These are phyloP conservation scores for Folsomia candida DNA, from an alignment of 2,888 invertebrate genomes.

Conservation along the genomic window DNA sequence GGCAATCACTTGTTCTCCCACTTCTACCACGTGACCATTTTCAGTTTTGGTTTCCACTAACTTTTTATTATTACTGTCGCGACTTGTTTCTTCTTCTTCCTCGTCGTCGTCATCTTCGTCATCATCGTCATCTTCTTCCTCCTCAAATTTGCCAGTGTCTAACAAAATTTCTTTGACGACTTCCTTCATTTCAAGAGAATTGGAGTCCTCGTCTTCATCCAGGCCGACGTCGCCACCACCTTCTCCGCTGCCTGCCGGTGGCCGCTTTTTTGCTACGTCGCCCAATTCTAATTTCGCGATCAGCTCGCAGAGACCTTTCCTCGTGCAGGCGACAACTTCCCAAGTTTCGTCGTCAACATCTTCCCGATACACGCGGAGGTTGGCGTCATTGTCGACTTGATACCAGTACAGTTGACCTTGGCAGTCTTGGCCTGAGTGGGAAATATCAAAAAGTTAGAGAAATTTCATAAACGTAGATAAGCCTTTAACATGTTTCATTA, in stretches of 20 bases:
- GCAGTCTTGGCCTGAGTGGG: constrained; percentile 70
- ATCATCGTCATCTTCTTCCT: constrained; percentile 40
- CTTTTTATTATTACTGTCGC: constrained; percentile 11
- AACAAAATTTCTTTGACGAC: constrained; percentile 48
- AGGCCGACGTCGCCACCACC: constrained; percentile 44
- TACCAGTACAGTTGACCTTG: constrained; percentile 92
- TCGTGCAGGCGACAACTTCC: constrained; percentile 84
- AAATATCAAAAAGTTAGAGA: too few relatives aligned
- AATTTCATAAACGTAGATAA: too few relatives aligned
- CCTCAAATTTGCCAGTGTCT: constrained; percentile 49
- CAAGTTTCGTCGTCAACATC: constrained; percentile 95
- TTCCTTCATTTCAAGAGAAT: constrained; percentile 50
- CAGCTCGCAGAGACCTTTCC: constrained; percentile 75
- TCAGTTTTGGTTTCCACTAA: too few relatives aligned
- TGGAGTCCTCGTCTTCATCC: constrained; percentile 51
- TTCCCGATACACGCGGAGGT: constrained; percentile 87
- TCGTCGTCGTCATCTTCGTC: constrained; percentile 47
- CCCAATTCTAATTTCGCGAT: constrained; percentile 64
- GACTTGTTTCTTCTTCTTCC: constrained; percentile 19
- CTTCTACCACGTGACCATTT: too few relatives aligned
- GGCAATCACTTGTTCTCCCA: too few relatives aligned
- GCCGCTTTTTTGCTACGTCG: constrained; percentile 48
- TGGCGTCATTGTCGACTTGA: constrained; percentile 71
- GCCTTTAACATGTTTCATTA: too few relatives aligned
- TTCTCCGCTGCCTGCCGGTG: too few relatives aligned